Evolutionary conservation across 2,888 invertebrate genomes (phyloP), one percentile per base, ranked within the genome.

Genomic region (Agonopterix arenella): DNA sequence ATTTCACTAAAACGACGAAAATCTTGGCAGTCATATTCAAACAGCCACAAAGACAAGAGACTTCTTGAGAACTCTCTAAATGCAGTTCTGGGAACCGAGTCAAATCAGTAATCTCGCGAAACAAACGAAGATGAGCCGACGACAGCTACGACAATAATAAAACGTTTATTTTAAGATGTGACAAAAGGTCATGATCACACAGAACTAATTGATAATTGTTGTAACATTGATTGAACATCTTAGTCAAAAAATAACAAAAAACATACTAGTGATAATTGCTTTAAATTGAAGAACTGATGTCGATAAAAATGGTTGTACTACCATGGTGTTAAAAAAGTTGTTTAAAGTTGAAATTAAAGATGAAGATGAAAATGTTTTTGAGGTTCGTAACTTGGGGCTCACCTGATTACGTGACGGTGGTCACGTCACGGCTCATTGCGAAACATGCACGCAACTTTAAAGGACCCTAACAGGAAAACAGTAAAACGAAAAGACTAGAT

Each of bases 11-110:
- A 71, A 68, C 66, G 54, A 59, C 64, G 57, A 59, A 68, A 72
- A 72, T 72, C 70, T 80, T 80, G 80, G 75, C 81, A 80, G 57
- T 61, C 56, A 50, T 55, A 52, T 67, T 59, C 68, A 72, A 70
- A 67, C 55, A 52, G 57, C 60, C 43, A 51, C 49, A 49, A 50
- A 53, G 50, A 44, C 45, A 18, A 46, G 41, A 38, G 57, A 64
- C 52, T 47, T 52, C 46, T 47, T 11, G 38, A 46, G 11, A 52
- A 49, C n/a, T 61, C 47, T 52, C 61, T 59, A 59, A 63, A 62
- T 74, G 72, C 70, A 75, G 57, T 73, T 73, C 71, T 58, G 42
- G 70, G 72, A 77, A 75, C 47, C 54, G 38, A 56, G 55, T 60
- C 51, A 45, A 37, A 60, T 57, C 59, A 52, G 51, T 60, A 58